Evolutionary conservation across 2,797 vertebrate species (phyloP).

Genomic region (Lerista edwardsae): DNA sequence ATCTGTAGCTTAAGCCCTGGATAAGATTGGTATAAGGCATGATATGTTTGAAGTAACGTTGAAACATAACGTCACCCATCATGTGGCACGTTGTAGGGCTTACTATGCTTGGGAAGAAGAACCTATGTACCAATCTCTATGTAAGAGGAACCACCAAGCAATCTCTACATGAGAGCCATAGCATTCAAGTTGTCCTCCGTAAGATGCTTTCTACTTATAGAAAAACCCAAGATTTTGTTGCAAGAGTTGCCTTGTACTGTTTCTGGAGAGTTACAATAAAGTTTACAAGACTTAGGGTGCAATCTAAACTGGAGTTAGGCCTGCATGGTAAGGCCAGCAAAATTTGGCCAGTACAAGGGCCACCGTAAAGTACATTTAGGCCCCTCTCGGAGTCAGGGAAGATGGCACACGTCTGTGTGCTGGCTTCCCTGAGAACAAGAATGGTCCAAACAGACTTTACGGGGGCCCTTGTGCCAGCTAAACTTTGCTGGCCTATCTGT

Average conservation of each 20-base stretch:
- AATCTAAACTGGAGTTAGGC: too few relatives aligned
- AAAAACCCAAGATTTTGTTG: neutral
- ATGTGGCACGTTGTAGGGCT: neutral
- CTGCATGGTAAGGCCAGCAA: too few relatives aligned
- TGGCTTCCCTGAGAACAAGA: too few relatives aligned
- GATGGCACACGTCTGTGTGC: too few relatives aligned
- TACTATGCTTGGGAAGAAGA: neutral
- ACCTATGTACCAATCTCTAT: too few relatives aligned
- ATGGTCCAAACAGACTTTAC: too few relatives aligned
- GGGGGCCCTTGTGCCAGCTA: too few relatives aligned
- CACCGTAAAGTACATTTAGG: too few relatives aligned
- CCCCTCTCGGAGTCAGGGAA: too few relatives aligned
- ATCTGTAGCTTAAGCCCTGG: too few relatives aligned
- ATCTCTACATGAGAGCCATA: neutral
- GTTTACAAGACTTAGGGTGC: conserved; percentile 43
- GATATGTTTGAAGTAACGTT: neutral
- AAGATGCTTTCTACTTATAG: neutral
- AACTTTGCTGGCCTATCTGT: too few relatives aligned
- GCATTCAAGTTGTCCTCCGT: neutral
- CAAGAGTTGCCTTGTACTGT: conserved; percentile 42
- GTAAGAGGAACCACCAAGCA: neutral
- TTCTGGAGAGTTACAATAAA: conserved; percentile 14
- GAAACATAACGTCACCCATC: neutral
- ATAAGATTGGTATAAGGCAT: neutral
- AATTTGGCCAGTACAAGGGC: too few relatives aligned